phyloP scores from a whole-genome alignment of 2,797 vertebrate species.

The Yasuhikotakia modesta region DNA sequence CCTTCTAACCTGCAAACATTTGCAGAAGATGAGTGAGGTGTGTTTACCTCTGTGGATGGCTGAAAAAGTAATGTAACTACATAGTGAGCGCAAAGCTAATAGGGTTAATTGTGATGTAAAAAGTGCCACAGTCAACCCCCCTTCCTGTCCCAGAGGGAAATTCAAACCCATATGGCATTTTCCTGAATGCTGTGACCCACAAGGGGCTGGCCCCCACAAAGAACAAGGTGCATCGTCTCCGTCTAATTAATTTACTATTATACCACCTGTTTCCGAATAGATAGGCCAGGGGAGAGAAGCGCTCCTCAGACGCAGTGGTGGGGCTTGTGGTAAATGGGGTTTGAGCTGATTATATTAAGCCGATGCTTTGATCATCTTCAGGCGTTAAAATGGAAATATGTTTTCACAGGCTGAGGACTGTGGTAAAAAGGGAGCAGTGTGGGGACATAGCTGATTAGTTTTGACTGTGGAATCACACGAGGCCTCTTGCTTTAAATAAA shows the following conservation, averaged over 20 bases:
- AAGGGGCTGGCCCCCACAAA: conserved; percentile 86
- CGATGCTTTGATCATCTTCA: conserved; percentile 97
- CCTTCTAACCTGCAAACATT: conserved; percentile 66
- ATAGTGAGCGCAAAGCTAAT: conserved; percentile 82
- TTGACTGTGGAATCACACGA: conserved; percentile 56
- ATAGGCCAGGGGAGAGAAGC: conserved; percentile 84
- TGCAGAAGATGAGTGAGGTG: conserved; percentile 75
- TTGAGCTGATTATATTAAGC: conserved; percentile 99
- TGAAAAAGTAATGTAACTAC: conserved; percentile 52
- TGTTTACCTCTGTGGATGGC: conserved; percentile 63
- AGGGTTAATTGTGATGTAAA: conserved; percentile 98
- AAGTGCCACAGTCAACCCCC: conserved; percentile 83
- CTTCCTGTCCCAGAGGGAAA: conserved; percentile 82
- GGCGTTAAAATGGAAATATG: conserved; percentile 98
- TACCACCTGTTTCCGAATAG: conserved; percentile 99
- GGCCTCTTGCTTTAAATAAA: conserved; percentile 46
- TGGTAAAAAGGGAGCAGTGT: conserved; percentile 57
- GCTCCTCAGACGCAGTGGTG: conserved; percentile 83
- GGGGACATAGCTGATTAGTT: conserved; percentile 62
- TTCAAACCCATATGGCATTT: conserved; percentile 93
- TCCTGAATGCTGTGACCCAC: conserved; percentile 89
- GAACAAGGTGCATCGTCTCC: conserved; percentile 96
- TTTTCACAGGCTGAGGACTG: conserved; percentile 84
- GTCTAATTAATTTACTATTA: conserved; percentile 99
- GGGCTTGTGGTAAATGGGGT: conserved; percentile 90